A percentile compares a stretch with the other conserved stretches of the same genome.
Conservation (phyloP, 1,140 invertebrate species). For the Aphelinus certus region DNA sequence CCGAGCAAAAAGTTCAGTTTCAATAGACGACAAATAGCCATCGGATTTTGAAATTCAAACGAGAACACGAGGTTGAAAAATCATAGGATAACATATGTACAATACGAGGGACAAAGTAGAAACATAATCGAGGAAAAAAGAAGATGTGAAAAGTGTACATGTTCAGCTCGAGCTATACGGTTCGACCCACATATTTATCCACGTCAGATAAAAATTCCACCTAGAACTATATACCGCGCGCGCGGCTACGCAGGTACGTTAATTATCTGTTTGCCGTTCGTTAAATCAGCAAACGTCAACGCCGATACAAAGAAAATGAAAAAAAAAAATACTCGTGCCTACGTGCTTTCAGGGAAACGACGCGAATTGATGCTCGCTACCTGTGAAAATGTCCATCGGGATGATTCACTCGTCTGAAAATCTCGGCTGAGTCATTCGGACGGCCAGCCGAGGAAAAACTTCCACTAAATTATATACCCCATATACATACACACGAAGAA, state of each 20-base stretch:
- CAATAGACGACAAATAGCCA: too few species aligned
- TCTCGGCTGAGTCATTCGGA: slow-evolving; percentile 6
- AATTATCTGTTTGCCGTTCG: slow-evolving; percentile 23
- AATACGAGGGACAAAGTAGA: too few species aligned
- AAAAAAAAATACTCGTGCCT: too few species aligned
- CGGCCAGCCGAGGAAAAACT: not conserved
- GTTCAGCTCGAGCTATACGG: too few species aligned
- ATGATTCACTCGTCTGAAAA: slow-evolving; percentile 24
- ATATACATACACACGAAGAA: not conserved
- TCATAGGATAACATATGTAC: too few species aligned
- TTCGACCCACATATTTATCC: slow-evolving; percentile 6
- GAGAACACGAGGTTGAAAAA: too few species aligned
- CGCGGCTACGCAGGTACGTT: not conserved
- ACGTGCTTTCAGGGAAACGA: too few species aligned
- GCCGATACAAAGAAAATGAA: not conserved
- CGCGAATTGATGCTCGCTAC: not conserved
- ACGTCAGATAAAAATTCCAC: slow-evolving; percentile 14
- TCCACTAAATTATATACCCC: too few species aligned
- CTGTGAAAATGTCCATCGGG: slow-evolving; percentile 8
- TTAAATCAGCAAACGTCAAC: slow-evolving; percentile 9
- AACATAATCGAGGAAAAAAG: too few species aligned
- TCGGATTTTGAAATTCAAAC: too few species aligned
- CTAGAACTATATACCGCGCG: not conserved
- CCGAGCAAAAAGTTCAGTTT: too few species aligned
- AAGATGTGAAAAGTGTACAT: too few species aligned